A percentile compares a stretch with the other conserved stretches of the same genome.
Conservation (phyloP, 2,888 invertebrate genomes). For the Mesochorus sp. region DNA sequence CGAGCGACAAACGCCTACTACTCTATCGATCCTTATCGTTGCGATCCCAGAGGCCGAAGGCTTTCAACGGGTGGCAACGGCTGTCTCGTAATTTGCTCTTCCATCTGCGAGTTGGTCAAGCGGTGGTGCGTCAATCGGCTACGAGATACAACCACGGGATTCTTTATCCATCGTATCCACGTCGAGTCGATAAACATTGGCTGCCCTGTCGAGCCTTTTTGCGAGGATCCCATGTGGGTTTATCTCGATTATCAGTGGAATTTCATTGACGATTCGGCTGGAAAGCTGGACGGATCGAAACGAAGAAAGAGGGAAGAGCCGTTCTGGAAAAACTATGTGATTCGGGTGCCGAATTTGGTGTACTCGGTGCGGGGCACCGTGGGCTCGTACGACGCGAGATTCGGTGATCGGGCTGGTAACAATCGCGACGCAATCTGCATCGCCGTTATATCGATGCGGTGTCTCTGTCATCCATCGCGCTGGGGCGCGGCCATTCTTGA, state of each 20-base stretch:
- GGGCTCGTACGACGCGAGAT: constrained; percentile 74
- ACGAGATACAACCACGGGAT: constrained; percentile 75
- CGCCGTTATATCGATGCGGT: constrained; percentile 72
- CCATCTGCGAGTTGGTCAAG: constrained; percentile 72
- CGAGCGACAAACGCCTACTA: constrained; percentile 74
- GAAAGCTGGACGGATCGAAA: no score
- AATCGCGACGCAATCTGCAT: constrained; percentile 77
- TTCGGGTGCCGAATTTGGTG: constrained; percentile 75
- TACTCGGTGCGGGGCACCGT: constrained; percentile 79
- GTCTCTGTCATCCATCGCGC: constrained; percentile 74
- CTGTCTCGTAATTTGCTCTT: constrained; percentile 75
- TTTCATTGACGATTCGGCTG: constrained; percentile 55
- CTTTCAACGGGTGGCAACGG: constrained; percentile 66
- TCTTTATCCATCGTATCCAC: constrained; percentile 77
- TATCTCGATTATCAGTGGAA: constrained; percentile 80
- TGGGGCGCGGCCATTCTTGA: constrained; percentile 78
- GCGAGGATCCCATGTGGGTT: constrained; percentile 79
- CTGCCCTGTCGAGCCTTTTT: no score
- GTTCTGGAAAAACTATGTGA: constrained; percentile 76
- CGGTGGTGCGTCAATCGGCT: constrained; percentile 74
- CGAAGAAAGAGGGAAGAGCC: constrained; percentile 41
- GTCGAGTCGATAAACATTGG: constrained; percentile 74
- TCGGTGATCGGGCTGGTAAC: constrained; percentile 73
- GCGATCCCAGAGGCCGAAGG: constrained; percentile 70
- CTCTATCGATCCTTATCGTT: constrained; percentile 78